Base-by-base conservation (phyloP, 2,797 vertebrate species). In the Lepus oiostolus region DNA sequence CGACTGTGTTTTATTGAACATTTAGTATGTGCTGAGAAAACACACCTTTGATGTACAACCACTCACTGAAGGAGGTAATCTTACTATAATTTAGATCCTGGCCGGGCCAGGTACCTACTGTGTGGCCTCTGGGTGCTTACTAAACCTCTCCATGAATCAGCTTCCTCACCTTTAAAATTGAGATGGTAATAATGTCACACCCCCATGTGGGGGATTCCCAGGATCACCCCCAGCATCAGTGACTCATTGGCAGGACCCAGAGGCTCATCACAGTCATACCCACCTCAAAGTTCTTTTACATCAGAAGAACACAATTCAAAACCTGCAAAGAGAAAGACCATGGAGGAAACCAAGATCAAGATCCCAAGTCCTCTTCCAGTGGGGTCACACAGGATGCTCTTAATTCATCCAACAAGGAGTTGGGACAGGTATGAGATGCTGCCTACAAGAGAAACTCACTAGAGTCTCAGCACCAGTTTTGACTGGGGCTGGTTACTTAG, bases 21-120 rank as follows among this genome's bases (percentile, higher is more conserved):
- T 8, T 82, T 95, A 60, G 47, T 68, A 28, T 83, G 19, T 92
- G 54, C 30, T 84, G n/a, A 90, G 60, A 32, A 93, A 80, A 88
- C 70, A 92, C 3, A n/a, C 2, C 30, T 84, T 70, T 89, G 72
- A 89, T 74, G 75, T 30, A 38, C 14, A 91, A 38, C 26, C 19
- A 28, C 17, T 21, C 35, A 28, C 0, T 1, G 32, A 88, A 19
- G 52, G 24, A 83, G 3, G 6, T 58, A 22, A 67, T 52, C 16
- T 28, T 72, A 28, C 19, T 32, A 14, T 74, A 54, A 90, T 52
- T 88, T 47, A 47, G 42, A 47, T 47, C 47, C 19, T 85, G 71
- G 12, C 67, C 77, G 75, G 63, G 26, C 2, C 50, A 5, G 14
- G 6, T 26, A 50, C 28, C 26, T 17, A 2, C 62, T 72, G 0